Evolutionary conservation across 1,140 invertebrate species (phyloP).

Genomic region (Nymphalis io): DNA sequence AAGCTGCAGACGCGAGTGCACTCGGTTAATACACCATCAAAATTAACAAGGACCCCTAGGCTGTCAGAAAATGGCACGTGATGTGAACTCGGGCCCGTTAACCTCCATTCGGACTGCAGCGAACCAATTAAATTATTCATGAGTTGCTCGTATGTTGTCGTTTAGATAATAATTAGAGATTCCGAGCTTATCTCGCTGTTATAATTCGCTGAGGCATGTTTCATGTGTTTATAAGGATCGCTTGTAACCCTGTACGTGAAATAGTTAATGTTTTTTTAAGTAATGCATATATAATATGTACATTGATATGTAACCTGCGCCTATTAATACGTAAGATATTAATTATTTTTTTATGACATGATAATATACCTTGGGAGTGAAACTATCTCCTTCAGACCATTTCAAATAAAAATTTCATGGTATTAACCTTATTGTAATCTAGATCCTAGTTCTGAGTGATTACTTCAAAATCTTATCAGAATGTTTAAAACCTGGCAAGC

Average conservation of each 20-base stretch:
- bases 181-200: slow-evolving; percentile 49
- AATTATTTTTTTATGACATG: too few relatives aligned
- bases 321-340: too few relatives aligned
- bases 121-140: slow-evolving; percentile 73
- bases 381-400: too few relatives aligned
- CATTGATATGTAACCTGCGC: too few relatives aligned
- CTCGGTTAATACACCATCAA: slow-evolving; percentile 17
- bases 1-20: not conserved
- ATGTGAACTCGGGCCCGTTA: slow-evolving; percentile 26
- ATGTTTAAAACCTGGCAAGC: too few relatives aligned
- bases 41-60: slow-evolving; percentile 24
- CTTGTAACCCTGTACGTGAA: not conserved
- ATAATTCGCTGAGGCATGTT: slow-evolving; percentile 42
- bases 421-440: too few relatives aligned
- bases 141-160: slow-evolving; percentile 54
- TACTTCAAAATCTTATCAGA: too few relatives aligned
- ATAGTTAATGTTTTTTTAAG: too few relatives aligned
- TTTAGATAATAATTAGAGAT: slow-evolving; percentile 65
- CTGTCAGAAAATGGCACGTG: slow-evolving; percentile 37
- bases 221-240: slow-evolving; percentile 4
- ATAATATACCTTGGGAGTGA: too few relatives aligned
- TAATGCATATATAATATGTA: too few relatives aligned
- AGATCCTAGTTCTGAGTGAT: too few relatives aligned
- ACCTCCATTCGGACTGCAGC: slow-evolving; percentile 41
- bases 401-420: too few relatives aligned